A percentile compares a stretch with the other conserved stretches of the same genome.
These are phyloP conservation scores for Amiota mariae DNA, from an alignment of 2,888 invertebrate genomes.

Conservation along the genomic window DNA sequence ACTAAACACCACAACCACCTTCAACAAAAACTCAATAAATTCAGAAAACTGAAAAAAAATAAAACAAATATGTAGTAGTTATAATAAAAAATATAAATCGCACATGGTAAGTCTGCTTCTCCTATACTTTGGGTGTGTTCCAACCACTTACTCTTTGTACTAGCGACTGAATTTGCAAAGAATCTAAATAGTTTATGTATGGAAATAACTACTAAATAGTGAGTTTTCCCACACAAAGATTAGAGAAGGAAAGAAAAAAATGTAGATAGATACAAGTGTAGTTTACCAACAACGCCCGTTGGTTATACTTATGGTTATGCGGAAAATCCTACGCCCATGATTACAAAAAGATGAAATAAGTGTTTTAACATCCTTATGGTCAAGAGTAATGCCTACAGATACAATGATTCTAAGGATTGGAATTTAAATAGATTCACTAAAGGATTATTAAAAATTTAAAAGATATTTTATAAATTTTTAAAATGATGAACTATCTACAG, in stretches of 20 bases:
- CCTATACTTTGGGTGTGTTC: slow-evolving; percentile 11
- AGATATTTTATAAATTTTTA: no score
- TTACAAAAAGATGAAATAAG: not conserved
- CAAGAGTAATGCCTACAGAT: no score
- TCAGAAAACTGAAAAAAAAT: not conserved
- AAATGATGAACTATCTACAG: no score
- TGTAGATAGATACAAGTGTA: not conserved
- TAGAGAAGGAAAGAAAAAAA: not conserved
- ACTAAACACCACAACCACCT: not conserved
- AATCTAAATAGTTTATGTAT: not conserved
- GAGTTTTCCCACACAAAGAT: slow-evolving; percentile 19
- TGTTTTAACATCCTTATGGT: no score
- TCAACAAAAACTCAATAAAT: not conserved
- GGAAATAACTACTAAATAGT: slow-evolving; percentile 10
- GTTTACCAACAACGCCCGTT: not conserved
- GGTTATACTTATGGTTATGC: not conserved
- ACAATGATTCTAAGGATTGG: no score
- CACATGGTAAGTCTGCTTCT: slow-evolving; percentile 17
- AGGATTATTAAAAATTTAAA: no score
- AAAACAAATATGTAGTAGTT: not conserved
- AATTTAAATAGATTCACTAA: no score
- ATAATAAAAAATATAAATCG: not conserved
- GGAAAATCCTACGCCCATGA: slow-evolving; percentile 26
- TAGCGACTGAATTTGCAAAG: not conserved
- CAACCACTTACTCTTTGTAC: not conserved